These are phyloP conservation scores for Zoroaster sp. DNA, from an alignment of 53 echinoderm and acorn worm species.

Conservation along the genomic window DNA sequence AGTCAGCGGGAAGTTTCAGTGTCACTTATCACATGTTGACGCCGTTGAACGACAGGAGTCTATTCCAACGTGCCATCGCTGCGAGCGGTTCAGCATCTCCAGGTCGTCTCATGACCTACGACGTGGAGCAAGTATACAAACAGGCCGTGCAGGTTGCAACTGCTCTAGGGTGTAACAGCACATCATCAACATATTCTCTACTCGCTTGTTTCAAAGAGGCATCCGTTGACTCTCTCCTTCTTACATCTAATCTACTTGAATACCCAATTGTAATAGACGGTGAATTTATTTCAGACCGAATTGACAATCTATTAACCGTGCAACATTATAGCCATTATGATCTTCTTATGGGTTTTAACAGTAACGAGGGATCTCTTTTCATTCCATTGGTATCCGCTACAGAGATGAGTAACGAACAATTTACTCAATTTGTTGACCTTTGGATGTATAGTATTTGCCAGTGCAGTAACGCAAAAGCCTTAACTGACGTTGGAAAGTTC, in stretches of 20 bases:
- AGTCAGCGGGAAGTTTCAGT: slow-evolving; percentile 4
- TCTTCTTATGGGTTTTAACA: not conserved
- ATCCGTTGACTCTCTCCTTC: not conserved
- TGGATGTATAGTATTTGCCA: not conserved
- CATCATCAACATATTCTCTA: not conserved
- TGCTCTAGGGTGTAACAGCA: not conserved
- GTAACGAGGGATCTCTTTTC: not conserved
- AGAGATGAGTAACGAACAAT: not conserved
- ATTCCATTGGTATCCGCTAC: not conserved
- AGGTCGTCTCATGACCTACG: not conserved
- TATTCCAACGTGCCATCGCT: slow-evolving; percentile 42
- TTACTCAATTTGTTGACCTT: not conserved
- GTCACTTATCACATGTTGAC: slow-evolving; percentile 42
- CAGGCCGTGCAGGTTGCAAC: not conserved
- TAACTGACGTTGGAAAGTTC: not conserved
- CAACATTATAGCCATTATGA: not conserved
- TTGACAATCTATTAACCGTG: not conserved
- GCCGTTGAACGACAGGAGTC: not conserved
- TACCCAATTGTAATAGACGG: not conserved
- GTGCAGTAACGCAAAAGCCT: not conserved
- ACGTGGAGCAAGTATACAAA: not conserved
- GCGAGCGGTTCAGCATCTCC: not conserved
- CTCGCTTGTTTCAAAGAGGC: not conserved
- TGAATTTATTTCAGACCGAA: not conserved
- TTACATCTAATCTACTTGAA: not conserved